Conservation (phyloP, 2,888 invertebrate genomes). For the Lepidocyrtinus sp. region DNA sequence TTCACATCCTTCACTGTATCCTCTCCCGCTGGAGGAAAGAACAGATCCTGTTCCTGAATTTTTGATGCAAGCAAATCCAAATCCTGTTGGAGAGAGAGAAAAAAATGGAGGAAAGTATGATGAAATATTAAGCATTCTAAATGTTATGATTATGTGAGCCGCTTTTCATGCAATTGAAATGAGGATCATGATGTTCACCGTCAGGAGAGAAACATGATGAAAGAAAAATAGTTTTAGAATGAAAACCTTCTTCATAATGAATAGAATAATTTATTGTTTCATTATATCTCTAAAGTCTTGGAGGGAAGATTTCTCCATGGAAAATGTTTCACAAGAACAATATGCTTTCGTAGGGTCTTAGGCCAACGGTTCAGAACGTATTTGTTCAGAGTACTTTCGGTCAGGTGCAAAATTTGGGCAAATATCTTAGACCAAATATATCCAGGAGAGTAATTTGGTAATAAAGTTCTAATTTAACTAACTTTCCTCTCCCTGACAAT, state of each 20-base stretch:
- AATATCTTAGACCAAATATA: no score
- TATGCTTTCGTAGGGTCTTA: no score
- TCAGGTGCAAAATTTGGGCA: no score
- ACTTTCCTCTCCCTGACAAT: no score
- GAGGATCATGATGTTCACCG: background rate
- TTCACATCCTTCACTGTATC: constrained; percentile 68
- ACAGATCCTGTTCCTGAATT: constrained; percentile 66
- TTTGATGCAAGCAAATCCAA: constrained; percentile 64
- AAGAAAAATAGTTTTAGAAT: no score
- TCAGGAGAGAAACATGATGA: no score
- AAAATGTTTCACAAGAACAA: background rate
- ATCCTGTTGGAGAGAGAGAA: constrained; percentile 56
- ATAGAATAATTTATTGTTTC: constrained; percentile 5
- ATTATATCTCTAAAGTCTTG: background rate
- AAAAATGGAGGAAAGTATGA: constrained; percentile 9
- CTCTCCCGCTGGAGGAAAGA: constrained; percentile 68
- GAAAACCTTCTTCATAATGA: no score
- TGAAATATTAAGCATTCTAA: constrained; percentile 18
- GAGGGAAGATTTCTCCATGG: background rate
- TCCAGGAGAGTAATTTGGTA: no score
- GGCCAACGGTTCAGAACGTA: no score
- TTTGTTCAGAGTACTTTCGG: no score
- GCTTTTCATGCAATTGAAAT: background rate
- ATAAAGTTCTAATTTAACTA: no score
- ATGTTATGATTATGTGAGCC: constrained; percentile 14